Conservation (phyloP, 2,797 vertebrate genomes). For the Chrysocyon brachyurus region DNA sequence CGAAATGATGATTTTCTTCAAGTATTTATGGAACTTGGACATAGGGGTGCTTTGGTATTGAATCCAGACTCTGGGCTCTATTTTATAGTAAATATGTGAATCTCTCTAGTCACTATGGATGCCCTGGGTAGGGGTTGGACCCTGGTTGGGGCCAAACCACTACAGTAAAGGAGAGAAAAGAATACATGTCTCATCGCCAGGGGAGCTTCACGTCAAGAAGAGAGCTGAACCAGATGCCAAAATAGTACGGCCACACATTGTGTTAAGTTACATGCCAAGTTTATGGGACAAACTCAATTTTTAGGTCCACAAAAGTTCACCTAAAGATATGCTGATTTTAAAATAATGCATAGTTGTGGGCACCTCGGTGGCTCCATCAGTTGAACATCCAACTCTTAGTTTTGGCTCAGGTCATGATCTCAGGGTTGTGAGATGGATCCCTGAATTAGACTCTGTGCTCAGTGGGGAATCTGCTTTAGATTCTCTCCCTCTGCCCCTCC, state of each 20-base stretch:
- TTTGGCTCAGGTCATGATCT: not conserved
- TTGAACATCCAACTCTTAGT: not conserved
- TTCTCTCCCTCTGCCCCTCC: not conserved
- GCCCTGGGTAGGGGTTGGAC: not conserved
- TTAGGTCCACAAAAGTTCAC: not conserved
- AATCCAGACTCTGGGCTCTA: not conserved
- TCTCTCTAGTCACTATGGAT: not conserved
- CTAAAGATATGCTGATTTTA: not conserved
- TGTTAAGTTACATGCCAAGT: not conserved
- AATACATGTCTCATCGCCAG: not conserved
- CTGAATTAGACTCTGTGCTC: not conserved
- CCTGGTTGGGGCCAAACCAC: not conserved
- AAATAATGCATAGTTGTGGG: conserved; percentile 6
- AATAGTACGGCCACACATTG: not conserved
- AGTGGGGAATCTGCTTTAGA: not conserved
- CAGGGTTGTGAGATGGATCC: not conserved
- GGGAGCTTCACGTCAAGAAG: not conserved
- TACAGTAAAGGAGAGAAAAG: not conserved
- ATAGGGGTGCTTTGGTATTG: not conserved
- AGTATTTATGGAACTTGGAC: not conserved
- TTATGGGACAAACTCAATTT: not conserved
- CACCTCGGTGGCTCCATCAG: not conserved
- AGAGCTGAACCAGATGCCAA: not conserved
- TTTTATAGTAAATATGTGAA: not conserved
- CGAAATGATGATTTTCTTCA: not conserved